Evolutionary conservation across 2,888 invertebrate genomes (phyloP).

Genomic region (Odontothrips loti): DNA sequence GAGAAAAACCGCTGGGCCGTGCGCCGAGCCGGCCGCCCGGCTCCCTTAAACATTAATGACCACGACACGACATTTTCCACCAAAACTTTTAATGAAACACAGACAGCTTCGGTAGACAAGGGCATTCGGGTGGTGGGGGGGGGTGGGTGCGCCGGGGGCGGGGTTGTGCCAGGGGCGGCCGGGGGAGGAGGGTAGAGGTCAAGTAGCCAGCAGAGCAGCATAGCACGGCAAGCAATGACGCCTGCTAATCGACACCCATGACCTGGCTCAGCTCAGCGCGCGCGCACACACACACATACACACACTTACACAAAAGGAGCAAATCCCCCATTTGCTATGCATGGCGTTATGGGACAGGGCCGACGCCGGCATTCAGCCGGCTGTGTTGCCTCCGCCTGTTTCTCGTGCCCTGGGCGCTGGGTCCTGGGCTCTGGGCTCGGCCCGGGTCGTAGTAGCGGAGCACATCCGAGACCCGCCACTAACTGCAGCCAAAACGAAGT

Average conservation of each 20-base stretch:
- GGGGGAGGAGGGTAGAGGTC: not conserved
- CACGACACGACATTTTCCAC: not conserved
- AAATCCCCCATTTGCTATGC: too few species aligned
- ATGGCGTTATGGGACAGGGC: too few species aligned
- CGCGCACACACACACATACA: too few species aligned
- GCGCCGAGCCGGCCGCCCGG: not conserved
- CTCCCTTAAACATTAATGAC: not conserved
- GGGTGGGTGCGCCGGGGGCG: not conserved
- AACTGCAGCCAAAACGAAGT: too few species aligned
- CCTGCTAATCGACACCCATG: not conserved
- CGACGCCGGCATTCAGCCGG: too few species aligned
- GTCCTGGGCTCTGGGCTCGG: too few species aligned
- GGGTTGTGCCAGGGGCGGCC: not conserved
- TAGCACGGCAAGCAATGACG: not conserved
- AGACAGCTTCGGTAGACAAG: not conserved
- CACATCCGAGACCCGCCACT: too few species aligned
- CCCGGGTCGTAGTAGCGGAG: too few species aligned
- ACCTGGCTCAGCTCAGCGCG: not conserved
- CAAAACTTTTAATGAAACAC: constrained; percentile 9
- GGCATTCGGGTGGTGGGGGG: not conserved
- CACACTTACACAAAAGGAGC: too few species aligned
- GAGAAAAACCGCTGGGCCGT: not conserved
- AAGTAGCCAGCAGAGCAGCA: too few species aligned
- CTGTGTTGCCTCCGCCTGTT: too few species aligned
- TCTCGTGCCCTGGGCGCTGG: too few species aligned